These are phyloP conservation scores for Idris sp. DNA, from an alignment of 1,140 invertebrate species.

Conservation along the genomic window DNA sequence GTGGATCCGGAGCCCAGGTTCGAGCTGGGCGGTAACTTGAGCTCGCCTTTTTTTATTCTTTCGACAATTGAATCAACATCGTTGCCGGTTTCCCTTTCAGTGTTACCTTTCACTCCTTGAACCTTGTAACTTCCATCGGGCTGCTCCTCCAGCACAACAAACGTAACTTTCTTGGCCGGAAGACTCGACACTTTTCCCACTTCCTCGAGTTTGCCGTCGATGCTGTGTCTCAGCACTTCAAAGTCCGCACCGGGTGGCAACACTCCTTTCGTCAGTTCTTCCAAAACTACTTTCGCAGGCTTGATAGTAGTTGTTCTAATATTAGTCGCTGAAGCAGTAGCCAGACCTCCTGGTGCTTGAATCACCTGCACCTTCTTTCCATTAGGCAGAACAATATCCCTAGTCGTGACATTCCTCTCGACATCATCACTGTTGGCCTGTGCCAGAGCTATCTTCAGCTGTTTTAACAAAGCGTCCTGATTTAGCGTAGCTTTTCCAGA, in stretches of 20 bases:
- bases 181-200: slow-evolving; percentile 82
- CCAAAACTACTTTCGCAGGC: slow-evolving; percentile 80
- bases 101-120: slow-evolving; percentile 79
- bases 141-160: slow-evolving; percentile 90
- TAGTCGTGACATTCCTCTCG: slow-evolving; percentile 83
- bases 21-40: slow-evolving; percentile 85
- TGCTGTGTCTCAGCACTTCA: slow-evolving; percentile 86
- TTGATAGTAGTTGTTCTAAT: slow-evolving; percentile 77
- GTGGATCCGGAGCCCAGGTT: slow-evolving; percentile 37
- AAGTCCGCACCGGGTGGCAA: slow-evolving; percentile 87
- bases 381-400: slow-evolving; percentile 85
- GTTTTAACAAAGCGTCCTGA: slow-evolving; percentile 82
- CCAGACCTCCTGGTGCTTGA: slow-evolving; percentile 68
- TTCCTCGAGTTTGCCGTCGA: slow-evolving; percentile 85
- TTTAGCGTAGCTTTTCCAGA: slow-evolving; percentile 51
- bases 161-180: slow-evolving; percentile 89
- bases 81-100: slow-evolving; percentile 82
- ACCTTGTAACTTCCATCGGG: slow-evolving; percentile 89
- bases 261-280: slow-evolving; percentile 87
- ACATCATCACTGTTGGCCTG: slow-evolving; percentile 82
- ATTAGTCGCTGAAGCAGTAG: slow-evolving; percentile 60
- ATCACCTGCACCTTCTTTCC: slow-evolving; percentile 86
- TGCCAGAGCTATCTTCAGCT: slow-evolving; percentile 84
- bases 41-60: slow-evolving; percentile 88
- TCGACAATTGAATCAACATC: slow-evolving; percentile 89